A percentile compares a stretch with the other conserved stretches of the same genome.
These are phyloP conservation scores for Girardinus metallicus DNA, from an alignment of 2,797 vertebrate species.

Conservation along the genomic window DNA sequence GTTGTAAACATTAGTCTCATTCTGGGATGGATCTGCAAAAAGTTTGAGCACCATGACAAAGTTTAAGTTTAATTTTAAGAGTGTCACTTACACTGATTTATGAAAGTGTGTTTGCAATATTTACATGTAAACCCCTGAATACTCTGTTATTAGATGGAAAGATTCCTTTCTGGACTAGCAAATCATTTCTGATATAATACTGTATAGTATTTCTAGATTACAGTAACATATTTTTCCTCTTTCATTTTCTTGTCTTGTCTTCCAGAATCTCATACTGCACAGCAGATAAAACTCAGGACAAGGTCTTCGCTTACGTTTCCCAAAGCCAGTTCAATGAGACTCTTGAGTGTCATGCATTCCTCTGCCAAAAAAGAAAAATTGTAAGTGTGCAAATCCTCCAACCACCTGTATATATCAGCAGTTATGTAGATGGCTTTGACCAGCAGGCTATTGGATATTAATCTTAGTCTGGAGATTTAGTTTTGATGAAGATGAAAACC, in stretches of 20 bases:
- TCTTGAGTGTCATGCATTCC: constrained; percentile 91
- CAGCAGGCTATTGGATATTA: background rate
- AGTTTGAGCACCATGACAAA: background rate
- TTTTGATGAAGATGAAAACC: background rate
- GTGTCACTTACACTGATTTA: background rate
- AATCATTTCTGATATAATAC: background rate
- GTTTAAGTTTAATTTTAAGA: background rate
- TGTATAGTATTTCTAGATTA: background rate
- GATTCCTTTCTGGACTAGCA: background rate
- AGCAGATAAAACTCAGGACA: constrained; percentile 94
- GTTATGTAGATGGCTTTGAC: background rate
- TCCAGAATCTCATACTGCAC: constrained; percentile 94
- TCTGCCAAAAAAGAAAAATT: constrained; percentile 94
- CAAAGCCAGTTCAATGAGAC: constrained; percentile 90
- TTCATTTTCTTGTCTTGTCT: background rate
- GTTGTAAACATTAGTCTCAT: constrained; percentile 31
- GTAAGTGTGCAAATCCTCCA: constrained; percentile 75
- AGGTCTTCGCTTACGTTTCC: constrained; percentile 92
- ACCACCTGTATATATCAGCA: background rate
- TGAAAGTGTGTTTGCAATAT: background rate
- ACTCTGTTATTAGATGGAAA: background rate
- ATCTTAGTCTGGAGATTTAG: background rate
- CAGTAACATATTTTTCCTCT: background rate
- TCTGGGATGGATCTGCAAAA: constrained; percentile 11
- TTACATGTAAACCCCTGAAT: background rate